A percentile compares a stretch with the other conserved stretches of the same genome.
phyloP scores from a whole-genome alignment of 2,888 invertebrate species.

The Eupithecia subumbrata region DNA sequence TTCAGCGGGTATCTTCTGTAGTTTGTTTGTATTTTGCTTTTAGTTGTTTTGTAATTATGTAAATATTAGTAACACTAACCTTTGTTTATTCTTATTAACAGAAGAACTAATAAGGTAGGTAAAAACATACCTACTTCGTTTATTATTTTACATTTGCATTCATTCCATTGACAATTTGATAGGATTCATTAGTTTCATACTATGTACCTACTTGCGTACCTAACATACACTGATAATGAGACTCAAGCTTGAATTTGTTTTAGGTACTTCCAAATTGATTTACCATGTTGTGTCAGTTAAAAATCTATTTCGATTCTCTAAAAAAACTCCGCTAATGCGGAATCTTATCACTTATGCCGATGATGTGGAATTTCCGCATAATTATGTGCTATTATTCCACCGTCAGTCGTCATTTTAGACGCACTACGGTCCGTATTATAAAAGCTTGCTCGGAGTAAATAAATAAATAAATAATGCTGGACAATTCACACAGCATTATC shows the following conservation, averaged over 20 bases:
- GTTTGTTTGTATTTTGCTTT: constrained; percentile 38
- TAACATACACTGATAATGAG: background rate
- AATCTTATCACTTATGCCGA: background rate
- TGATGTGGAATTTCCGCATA: background rate
- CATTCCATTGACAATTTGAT: background rate
- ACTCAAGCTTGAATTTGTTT: background rate
- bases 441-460: too few species aligned
- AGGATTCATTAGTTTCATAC: background rate
- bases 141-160: background rate
- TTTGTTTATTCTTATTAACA: constrained; percentile 4
- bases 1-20: constrained; percentile 44
- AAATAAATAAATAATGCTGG: too few species aligned
- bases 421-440: background rate
- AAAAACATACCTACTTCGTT: background rate
- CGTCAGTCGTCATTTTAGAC: background rate
- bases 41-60: constrained; percentile 43
- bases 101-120: background rate
- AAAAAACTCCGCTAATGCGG: background rate
- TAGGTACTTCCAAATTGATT: background rate
- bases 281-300: background rate
- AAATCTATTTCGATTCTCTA: background rate
- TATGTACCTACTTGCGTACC: background rate
- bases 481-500: too few species aligned
- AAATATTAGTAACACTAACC: constrained; percentile 33
- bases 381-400: background rate